A percentile compares a stretch with the other conserved stretches of the same genome.
Evolutionary conservation across 2,797 vertebrate species (phyloP).

Genomic region (Hydrophis major): DNA sequence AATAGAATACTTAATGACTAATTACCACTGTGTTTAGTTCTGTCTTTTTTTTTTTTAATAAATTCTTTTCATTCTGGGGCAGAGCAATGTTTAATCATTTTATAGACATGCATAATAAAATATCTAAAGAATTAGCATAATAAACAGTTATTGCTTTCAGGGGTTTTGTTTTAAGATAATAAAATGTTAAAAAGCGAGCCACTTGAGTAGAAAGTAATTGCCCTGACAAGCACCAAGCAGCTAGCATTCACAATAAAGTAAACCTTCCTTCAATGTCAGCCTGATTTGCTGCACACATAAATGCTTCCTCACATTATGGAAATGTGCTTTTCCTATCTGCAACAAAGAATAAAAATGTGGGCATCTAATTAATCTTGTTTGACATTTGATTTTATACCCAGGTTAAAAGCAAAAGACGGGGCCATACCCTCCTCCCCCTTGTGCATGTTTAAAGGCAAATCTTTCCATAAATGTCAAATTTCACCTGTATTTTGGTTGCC

Average conservation of each 20-base stretch:
- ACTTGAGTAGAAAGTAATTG: conserved; percentile 79
- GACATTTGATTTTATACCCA: conserved; percentile 86
- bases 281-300: conserved; percentile 71
- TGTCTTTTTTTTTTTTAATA: conserved; percentile 66
- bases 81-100: conserved; percentile 71
- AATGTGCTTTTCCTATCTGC: conserved; percentile 74
- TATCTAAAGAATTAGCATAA: conserved; percentile 75
- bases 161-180: conserved; percentile 86
- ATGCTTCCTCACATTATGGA: conserved; percentile 77
- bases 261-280: conserved; percentile 74
- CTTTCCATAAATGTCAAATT: conserved; percentile 94
- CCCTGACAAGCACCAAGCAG: conserved; percentile 73
- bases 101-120: conserved; percentile 69
- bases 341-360: conserved; percentile 73
- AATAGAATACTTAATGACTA: conserved; percentile 68
- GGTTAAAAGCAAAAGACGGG: conserved; percentile 77
- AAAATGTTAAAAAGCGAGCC: conserved; percentile 80
- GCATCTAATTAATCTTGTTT: conserved; percentile 88
- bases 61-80: conserved; percentile 71
- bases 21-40: conserved; percentile 67
- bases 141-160: conserved; percentile 94
- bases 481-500: conserved; percentile 83
- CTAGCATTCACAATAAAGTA: conserved; percentile 71
- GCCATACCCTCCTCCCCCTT: conserved; percentile 32
- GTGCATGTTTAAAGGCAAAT: conserved; percentile 86